Base-by-base conservation (phyloP, 2,113 vertebrate genomes). In the Equus quagga region DNA sequence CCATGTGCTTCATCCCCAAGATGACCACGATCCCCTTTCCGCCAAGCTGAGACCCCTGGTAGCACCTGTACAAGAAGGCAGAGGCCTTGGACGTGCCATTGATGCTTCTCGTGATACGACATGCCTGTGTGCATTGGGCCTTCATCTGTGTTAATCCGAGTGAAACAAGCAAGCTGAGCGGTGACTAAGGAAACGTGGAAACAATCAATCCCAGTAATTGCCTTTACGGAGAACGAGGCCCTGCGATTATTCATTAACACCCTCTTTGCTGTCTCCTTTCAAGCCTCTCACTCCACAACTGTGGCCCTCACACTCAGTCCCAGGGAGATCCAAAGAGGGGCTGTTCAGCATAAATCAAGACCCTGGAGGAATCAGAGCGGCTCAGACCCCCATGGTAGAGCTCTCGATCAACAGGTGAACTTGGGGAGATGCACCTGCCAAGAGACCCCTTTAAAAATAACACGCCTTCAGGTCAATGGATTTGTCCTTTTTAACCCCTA, bases 181-280 rank as follows among this genome's bases (percentile, higher is more conserved):
- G 15, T 96, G 97, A 95, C 98, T 95, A 85, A 97, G 96, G 89
- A 88, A 80, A 94, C 89, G n/a, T 0, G 33, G 89, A 94, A 96
- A 87, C 93, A 56, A 96, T 95, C 90, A 76, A 96, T 97, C 75
- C 80, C 83, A 54, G 90, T 96, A 89, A 98, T 91, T 92, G 97
- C 85, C 87, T 80, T 76, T 14, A 79, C 49, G 56, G 95, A 94
- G 92, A 80, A 89, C 0, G 1, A 73, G 76, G 83, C 13, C 31
- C 81, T 21, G 72, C 0, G 4, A 78, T 92, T 70, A 76, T 54
- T 95, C 89, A 96, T 82, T 88, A 95, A 95, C 97, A 96, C 81
- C 67, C 94, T 92, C 79, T 84, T 78, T 12, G 60, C 89, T 76
- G 92, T 65, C 90, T 91, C 72, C 31, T 88, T 31, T 49, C 49